Percentiles rank a stretch among this genome's conserved stretches.
phyloP scores from a whole-genome alignment of 2,113 vertebrate genomes.

The Neolamprologus sp. region DNA sequence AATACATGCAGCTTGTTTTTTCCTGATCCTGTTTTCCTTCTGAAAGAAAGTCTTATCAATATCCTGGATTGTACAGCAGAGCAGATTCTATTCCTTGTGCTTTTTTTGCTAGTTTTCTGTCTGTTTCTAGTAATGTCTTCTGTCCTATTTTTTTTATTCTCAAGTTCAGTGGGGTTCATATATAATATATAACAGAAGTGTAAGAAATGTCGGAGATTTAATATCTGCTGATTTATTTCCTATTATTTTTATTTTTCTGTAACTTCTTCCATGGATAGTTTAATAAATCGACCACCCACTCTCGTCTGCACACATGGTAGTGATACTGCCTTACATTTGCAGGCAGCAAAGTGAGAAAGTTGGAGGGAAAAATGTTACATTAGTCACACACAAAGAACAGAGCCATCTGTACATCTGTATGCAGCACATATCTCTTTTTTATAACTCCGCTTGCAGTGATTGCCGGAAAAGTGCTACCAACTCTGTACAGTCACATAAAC shows the following conservation, averaged over 20 bases:
- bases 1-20: neutral
- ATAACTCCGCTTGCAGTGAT: neutral
- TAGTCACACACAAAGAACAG: neutral
- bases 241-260: neutral
- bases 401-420: neutral
- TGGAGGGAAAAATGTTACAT: neutral
- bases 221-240: neutral
- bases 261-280: neutral
- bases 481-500: neutral
- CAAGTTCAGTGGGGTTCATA: neutral
- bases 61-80: neutral
- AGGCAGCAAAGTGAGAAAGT: neutral
- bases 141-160: neutral
- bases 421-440: neutral
- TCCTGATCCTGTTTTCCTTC: neutral
- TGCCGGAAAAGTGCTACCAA: neutral
- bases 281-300: neutral
- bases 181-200: neutral
- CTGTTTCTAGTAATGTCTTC: neutral
- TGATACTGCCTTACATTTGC: neutral
- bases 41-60: neutral
- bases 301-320: neutral
- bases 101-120: neutral
- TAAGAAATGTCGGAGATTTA: neutral
- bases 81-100: neutral